These are phyloP conservation scores for Apotomis capreana DNA, from an alignment of 2,888 invertebrate genomes.

Conservation along the genomic window DNA sequence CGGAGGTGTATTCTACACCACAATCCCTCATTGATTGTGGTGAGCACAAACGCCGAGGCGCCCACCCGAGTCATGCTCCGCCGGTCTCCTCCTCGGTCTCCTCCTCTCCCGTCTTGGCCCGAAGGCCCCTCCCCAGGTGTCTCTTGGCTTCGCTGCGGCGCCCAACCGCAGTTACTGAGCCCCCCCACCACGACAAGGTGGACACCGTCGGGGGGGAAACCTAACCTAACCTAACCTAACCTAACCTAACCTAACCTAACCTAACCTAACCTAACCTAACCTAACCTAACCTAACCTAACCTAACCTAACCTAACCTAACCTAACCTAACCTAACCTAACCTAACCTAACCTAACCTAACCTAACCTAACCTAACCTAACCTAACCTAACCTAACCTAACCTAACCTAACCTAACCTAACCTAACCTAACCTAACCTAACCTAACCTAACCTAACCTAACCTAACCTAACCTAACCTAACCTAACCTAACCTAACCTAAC, in stretches of 20 bases:
- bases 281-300: constrained; percentile 4
- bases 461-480: constrained; percentile 18
- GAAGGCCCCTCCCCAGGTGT: no score
- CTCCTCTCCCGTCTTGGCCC: no score
- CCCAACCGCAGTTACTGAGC: no score
- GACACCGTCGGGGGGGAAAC: no score
- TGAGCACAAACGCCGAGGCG: no score
- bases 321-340: constrained; percentile 6
- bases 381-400: constrained; percentile 10
- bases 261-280: constrained; percentile 8
- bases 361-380: constrained; percentile 11
- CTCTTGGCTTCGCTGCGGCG: no score
- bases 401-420: constrained; percentile 10
- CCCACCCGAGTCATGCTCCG: no score
- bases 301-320: constrained; percentile 10
- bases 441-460: constrained; percentile 5
- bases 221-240: constrained; percentile 32
- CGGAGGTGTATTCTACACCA: no score
- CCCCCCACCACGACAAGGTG: no score
- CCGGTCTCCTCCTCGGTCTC: no score
- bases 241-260: constrained; percentile 35
- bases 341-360: constrained; percentile 30
- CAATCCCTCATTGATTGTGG: no score
- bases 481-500: constrained; percentile 38
- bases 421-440: constrained; percentile 8